phyloP scores from a whole-genome alignment of 1,140 invertebrate species.

The Monochamus saltuarius region DNA sequence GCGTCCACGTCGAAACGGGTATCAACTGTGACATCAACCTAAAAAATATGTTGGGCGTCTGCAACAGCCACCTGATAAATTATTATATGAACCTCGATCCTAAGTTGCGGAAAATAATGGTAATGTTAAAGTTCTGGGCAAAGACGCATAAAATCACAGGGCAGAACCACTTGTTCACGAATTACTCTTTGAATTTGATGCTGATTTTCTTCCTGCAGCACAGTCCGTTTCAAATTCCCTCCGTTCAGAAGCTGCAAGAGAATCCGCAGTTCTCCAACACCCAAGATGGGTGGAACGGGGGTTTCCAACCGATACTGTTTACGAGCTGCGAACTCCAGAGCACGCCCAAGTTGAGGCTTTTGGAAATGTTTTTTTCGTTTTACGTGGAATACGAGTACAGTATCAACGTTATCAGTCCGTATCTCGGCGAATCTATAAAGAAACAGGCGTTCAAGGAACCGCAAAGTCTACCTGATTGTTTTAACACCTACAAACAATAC shows the following conservation, averaged over 20 bases:
- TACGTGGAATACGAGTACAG: conserved; percentile 58
- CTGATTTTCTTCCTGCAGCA: conserved; percentile 68
- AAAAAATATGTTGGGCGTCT: conserved; percentile 63
- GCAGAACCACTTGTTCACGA: conserved; percentile 56
- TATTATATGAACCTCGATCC: conserved; percentile 60
- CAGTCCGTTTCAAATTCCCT: conserved; percentile 51
- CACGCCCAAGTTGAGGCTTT: conserved; percentile 48
- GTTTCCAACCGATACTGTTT: conserved; percentile 45
- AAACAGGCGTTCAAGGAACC: conserved; percentile 52
- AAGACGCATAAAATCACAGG: conserved; percentile 57
- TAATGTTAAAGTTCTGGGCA: conserved; percentile 71
- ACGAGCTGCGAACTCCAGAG: conserved; percentile 21
- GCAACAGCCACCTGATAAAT: conserved; percentile 63
- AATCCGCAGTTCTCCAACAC: conserved; percentile 36
- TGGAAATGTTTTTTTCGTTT: conserved; percentile 63
- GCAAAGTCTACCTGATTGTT: conserved; percentile 49
- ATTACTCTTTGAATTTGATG: conserved; percentile 63
- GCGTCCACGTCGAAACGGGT: conserved; percentile 57
- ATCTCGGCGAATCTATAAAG: conserved; percentile 54
- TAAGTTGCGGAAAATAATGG: conserved; percentile 59
- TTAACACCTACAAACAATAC: conserved; percentile 53
- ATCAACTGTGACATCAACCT: conserved; percentile 70
- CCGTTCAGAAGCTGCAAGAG: conserved; percentile 51
- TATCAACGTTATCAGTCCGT: conserved; percentile 56
- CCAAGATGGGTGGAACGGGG: conserved; percentile 56